Base-by-base conservation (phyloP, 2,888 invertebrate species). In the Odontomyia ornata region DNA sequence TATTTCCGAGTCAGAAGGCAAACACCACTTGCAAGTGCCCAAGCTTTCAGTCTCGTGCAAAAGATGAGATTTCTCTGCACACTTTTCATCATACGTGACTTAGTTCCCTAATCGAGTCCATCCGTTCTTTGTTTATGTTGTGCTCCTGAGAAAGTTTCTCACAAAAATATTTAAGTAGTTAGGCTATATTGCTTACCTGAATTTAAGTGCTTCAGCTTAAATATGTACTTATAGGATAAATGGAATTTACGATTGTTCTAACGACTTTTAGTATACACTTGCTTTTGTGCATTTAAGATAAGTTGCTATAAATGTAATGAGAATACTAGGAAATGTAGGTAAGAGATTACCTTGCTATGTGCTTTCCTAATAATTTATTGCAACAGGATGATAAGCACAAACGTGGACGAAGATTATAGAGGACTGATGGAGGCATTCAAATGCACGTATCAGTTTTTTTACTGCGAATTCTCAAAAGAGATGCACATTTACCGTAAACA, bases 41-140 rank as follows among this genome's bases (percentile, higher is more conserved):
- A 23, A 47, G 46, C 18, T 69, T 69, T 69, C 23, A 30, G 73
- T 57, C 73, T 73, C 60, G 73, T 73, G 73, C 73, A 73, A 73
- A 73, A 73, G 73, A 73, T 73, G 73, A 73, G 73, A 73, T 73
- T 73, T 73, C 73, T 57, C 60, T 73, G 73, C 73, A 73, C 73
- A 73, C 73, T 73, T 73, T 73, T 73, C 73, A 18, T 73, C 73
- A 57, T 73, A 73, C 73, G 73, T 73, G 73, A 73, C 60, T 73
- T 25, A 36, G 60, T 73, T 73, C 25, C 60, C 60, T 73, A 73
- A 73, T 73, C 73, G 57, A 57, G 57, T 60, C 73, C 18, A 11
- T 57, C 25, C 72, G 28, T 23, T 57, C 73, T 18, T 73, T 73
- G 73, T 73, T 73, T 73, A 73, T 73, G 57, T 43, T 21, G 28